Evolutionary conservation across 2,113 vertebrate species (phyloP).

Genomic region (Eleginops maclovinus): DNA sequence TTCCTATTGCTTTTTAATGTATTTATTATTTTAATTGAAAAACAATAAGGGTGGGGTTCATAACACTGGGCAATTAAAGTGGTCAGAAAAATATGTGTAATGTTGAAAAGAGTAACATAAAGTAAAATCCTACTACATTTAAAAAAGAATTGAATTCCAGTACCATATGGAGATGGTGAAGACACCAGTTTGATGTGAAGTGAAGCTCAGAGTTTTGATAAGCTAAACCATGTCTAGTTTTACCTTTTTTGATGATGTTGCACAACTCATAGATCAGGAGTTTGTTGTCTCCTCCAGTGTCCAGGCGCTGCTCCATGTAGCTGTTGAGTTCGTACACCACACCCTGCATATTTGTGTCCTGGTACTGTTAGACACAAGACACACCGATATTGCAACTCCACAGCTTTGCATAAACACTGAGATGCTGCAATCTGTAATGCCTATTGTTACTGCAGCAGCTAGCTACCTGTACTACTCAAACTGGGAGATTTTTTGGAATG

Average conservation of each 20-base stretch:
- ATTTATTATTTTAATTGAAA: neutral
- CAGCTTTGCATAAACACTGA: conserved; percentile 22
- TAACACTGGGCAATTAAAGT: too few relatives aligned
- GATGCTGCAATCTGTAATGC: conserved; percentile 3
- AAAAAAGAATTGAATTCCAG: conserved; percentile 8
- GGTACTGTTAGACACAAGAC: conserved; percentile 90
- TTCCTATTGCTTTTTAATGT: neutral
- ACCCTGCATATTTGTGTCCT: conserved; percentile 97
- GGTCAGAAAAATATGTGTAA: neutral
- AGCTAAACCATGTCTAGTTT: neutral
- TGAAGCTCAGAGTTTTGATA: neutral
- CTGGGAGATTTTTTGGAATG: conserved; percentile 22
- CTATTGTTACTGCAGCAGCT: conserved; percentile 24
- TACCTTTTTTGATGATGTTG: conserved; percentile 96
- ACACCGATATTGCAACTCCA: conserved; percentile 53
- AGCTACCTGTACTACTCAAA: neutral
- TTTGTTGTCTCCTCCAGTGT: conserved; percentile 95
- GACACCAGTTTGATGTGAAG: neutral
- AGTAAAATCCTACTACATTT: too few relatives aligned
- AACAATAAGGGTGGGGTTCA: neutral
- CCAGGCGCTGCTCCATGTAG: conserved; percentile 96
- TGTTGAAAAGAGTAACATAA: too few relatives aligned
- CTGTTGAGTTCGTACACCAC: conserved; percentile 97
- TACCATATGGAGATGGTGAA: neutral
- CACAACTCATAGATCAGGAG: conserved; percentile 95